phyloP scores from a whole-genome alignment of 2,113 vertebrate species.

The Glaucomys volans region DNA sequence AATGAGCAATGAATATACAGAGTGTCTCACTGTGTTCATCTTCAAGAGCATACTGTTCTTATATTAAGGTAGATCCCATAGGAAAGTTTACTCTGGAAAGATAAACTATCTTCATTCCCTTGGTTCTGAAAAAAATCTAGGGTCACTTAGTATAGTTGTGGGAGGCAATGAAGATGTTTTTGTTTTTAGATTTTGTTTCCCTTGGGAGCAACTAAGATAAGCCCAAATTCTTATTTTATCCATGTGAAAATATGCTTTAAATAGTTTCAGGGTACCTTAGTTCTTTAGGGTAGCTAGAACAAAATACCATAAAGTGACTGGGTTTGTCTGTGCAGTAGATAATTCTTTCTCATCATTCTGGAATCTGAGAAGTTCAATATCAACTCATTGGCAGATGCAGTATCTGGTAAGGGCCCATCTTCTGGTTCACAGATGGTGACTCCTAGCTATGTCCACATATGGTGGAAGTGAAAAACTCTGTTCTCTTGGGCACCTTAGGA shows the following conservation, averaged over 20 bases:
- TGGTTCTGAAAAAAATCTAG: neutral
- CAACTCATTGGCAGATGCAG: neutral
- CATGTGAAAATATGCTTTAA: neutral
- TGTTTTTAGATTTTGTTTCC: neutral
- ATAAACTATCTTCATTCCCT: neutral
- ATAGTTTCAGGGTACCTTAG: neutral
- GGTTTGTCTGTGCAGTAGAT: neutral
- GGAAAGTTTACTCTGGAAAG: neutral
- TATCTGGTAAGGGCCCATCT: neutral
- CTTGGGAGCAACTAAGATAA: neutral
- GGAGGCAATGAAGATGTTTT: neutral
- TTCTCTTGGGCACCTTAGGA: too few relatives aligned
- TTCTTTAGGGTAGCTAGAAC: neutral
- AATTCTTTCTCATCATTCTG: neutral
- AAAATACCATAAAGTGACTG: neutral
- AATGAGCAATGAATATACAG: neutral
- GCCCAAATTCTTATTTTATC: neutral
- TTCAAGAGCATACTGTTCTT: neutral
- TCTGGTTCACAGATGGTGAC: neutral
- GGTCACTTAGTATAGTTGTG: too few relatives aligned
- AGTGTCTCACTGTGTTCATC: neutral
- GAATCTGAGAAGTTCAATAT: neutral
- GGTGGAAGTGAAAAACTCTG: too few relatives aligned
- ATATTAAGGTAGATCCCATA: neutral
- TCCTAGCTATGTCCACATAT: too few relatives aligned